These are phyloP conservation scores for Lasius platythorax DNA, from an alignment of 2,888 invertebrate species.

Conservation along the genomic window DNA sequence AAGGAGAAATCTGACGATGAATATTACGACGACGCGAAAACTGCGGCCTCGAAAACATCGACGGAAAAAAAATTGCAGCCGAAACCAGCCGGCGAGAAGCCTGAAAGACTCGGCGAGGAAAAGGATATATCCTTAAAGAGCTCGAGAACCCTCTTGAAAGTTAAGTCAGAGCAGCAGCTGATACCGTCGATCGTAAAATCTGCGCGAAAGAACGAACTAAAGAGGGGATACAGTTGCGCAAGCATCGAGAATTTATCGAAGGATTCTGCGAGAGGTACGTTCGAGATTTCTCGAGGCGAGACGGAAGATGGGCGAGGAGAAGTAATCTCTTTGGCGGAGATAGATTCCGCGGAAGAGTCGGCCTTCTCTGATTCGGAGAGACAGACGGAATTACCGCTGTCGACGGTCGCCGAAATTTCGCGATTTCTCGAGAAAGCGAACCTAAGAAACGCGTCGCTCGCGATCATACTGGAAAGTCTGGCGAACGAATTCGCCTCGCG, in stretches of 20 bases:
- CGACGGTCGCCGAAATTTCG: conserved; percentile 64
- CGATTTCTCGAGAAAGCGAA: conserved; percentile 61
- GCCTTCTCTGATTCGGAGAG: conserved; percentile 14
- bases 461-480: conserved; percentile 70
- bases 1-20: conserved; percentile 53
- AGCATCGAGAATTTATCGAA: conserved; percentile 30
- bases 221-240: conserved; percentile 57
- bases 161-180: conserved; percentile 58
- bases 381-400: conserved; percentile 59
- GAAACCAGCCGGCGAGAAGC: background rate
- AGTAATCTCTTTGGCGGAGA: conserved; percentile 37
- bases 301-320: background rate
- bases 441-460: conserved; percentile 51
- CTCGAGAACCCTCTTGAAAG: conserved; percentile 51
- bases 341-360: conserved; percentile 43
- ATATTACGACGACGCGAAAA: conserved; percentile 42
- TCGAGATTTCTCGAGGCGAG: conserved; percentile 34
- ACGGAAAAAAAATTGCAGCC: background rate
- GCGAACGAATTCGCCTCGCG: conserved; percentile 73
- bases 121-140: background rate
- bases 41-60: background rate
- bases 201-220: conserved; percentile 47
- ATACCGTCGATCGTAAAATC: conserved; percentile 44
- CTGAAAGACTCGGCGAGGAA: background rate
- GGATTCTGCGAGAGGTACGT: conserved; percentile 36